Evolutionary conservation across 1,140 invertebrate genomes (phyloP).

Genomic region (Conus betulinus): DNA sequence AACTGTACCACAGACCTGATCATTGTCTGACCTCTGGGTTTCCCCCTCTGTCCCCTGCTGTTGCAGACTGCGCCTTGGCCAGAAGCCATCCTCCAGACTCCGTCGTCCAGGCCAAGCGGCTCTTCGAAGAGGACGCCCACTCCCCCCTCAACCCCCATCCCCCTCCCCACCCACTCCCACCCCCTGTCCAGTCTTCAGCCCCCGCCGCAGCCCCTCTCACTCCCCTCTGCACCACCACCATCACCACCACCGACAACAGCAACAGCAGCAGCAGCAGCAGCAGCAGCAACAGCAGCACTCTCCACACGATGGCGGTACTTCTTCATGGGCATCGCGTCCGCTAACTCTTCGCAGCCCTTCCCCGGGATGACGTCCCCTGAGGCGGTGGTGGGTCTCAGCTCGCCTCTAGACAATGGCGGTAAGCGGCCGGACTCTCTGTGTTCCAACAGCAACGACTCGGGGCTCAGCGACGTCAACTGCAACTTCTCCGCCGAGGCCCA

Average conservation of each 20-base stretch:
- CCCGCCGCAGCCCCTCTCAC: not conserved
- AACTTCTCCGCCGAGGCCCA: conserved; percentile 46
- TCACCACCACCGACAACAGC: conserved; percentile 10
- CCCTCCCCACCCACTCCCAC: conserved; percentile 14
- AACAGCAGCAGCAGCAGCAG: conserved; percentile 26
- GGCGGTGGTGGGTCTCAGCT: not conserved
- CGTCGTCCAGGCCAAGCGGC: conserved; percentile 24
- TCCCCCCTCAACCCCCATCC: not conserved
- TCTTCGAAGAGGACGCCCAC: conserved; percentile 25
- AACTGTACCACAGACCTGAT: too few relatives aligned
- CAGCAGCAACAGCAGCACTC: conserved; percentile 28
- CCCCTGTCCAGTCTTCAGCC: conserved; percentile 7
- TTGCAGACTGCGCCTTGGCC: conserved; percentile 20
- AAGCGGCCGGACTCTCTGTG: conserved; percentile 68
- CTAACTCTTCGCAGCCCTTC: not conserved
- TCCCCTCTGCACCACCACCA: conserved; percentile 12
- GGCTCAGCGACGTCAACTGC: conserved; percentile 68
- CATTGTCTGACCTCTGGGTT: too few relatives aligned
- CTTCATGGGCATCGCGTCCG: conserved; percentile 22
- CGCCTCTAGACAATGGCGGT: conserved; percentile 26
- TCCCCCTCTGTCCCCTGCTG: not conserved
- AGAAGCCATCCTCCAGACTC: not conserved
- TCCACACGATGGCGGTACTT: conserved; percentile 18
- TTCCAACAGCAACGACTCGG: conserved; percentile 71
- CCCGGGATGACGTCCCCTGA: not conserved